phyloP scores from a whole-genome alignment of 2,797 vertebrate genomes.

The Falco berigora region DNA sequence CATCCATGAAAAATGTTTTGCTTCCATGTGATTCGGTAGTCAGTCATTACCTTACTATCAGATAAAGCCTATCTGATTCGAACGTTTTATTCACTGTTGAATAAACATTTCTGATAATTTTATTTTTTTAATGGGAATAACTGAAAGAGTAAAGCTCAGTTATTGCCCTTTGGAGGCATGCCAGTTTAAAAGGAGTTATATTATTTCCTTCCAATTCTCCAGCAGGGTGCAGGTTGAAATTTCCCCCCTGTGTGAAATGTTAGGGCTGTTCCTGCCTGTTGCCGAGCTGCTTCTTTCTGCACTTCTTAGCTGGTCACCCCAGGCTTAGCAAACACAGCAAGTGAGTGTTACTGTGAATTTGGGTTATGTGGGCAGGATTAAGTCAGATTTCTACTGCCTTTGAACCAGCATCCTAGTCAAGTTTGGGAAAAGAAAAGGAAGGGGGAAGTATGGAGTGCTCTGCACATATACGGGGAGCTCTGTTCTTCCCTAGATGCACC shows the following conservation, averaged over 20 bases:
- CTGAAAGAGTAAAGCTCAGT: constrained; percentile 36
- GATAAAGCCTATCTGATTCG: constrained; percentile 77
- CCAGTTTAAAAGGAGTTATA: neutral
- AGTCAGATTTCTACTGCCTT: neutral
- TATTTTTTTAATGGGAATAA: constrained; percentile 45
- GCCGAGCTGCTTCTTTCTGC: neutral
- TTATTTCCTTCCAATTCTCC: neutral
- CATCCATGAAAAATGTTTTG: constrained; percentile 67
- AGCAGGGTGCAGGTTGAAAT: neutral
- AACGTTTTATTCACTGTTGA: constrained; percentile 72
- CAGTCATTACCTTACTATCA: constrained; percentile 71
- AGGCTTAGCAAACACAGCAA: neutral
- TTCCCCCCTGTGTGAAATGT: neutral
- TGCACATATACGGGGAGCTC: neutral
- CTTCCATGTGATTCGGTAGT: constrained; percentile 74
- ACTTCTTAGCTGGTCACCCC: neutral
- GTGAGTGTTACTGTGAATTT: neutral
- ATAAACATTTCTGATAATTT: constrained; percentile 73
- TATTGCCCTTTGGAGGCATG: constrained; percentile 23
- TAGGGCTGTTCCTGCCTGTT: neutral
- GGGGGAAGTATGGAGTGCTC: neutral
- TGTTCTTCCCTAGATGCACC: neutral
- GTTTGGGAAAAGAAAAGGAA: neutral
- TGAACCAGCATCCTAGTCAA: neutral
- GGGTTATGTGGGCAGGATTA: neutral